A percentile compares a stretch with the other conserved stretches of the same genome.
Conservation (phyloP, 2,797 vertebrate genomes). For the Liparis tanakae region DNA sequence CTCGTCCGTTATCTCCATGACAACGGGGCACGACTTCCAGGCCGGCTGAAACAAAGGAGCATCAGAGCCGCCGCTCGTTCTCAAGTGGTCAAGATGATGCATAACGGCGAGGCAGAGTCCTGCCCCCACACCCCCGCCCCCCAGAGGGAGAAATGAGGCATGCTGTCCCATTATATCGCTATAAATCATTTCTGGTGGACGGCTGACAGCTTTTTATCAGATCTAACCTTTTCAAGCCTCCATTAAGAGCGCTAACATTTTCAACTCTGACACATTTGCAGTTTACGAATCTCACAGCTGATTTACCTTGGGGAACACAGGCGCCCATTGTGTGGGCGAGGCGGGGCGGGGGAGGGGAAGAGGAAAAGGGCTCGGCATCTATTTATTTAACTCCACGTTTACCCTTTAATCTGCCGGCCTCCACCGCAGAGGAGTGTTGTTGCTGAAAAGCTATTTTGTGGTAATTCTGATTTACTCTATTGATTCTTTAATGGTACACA, state of each 20-base stretch:
- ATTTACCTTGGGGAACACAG: conserved; percentile 90
- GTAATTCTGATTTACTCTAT: conserved; percentile 41
- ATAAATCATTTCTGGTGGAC: conserved; percentile 97
- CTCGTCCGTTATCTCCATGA: conserved; percentile 49
- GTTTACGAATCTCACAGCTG: conserved; percentile 97
- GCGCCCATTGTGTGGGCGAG: conserved; percentile 56
- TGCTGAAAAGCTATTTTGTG: conserved; percentile 33
- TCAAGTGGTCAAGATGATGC: conserved; percentile 92
- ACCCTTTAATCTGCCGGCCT: conserved; percentile 38
- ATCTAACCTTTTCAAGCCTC: conserved; percentile 99
- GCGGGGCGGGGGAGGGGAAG: conserved; percentile 37
- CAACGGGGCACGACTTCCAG: conserved; percentile 34
- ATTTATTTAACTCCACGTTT: conserved; percentile 50
- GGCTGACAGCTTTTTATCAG: conserved; percentile 99
- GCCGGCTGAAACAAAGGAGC: conserved; percentile 59
- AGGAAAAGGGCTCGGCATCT: conserved; percentile 31
- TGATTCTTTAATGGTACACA: conserved; percentile 31
- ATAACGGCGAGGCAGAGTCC: too few species aligned
- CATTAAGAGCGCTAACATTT: conserved; percentile 97
- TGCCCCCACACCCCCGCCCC: too few species aligned
- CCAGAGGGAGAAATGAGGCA: conserved; percentile 99
- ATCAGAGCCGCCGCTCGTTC: conserved; percentile 86
- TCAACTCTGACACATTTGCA: conserved; percentile 96
- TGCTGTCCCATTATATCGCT: conserved; percentile 96
- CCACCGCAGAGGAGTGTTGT: not conserved